Conservation (phyloP, 1,140 invertebrate species). For the Campoletis sonorensis region DNA sequence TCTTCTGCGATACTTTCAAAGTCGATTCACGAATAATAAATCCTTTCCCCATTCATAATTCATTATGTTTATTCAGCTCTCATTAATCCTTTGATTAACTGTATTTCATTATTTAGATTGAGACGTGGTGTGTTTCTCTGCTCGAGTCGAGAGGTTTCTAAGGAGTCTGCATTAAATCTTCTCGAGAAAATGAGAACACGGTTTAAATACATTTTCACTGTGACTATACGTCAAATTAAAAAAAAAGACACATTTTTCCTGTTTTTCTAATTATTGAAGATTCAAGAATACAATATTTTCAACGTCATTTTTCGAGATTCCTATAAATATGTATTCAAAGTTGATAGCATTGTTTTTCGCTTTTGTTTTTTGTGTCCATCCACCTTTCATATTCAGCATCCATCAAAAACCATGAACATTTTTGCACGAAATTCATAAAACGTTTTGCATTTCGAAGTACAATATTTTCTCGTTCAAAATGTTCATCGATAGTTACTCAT, state of each 20-base stretch:
- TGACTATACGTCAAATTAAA: not conserved
- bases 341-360: too few relatives aligned
- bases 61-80: conserved; percentile 68
- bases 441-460: too few relatives aligned
- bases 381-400: too few relatives aligned
- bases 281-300: not conserved
- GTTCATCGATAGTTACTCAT: too few relatives aligned
- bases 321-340: too few relatives aligned
- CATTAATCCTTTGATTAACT: conserved; percentile 72
- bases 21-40: conserved; percentile 66
- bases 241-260: not conserved
- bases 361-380: too few relatives aligned
- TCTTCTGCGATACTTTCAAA: conserved; percentile 45
- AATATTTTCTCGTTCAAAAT: too few relatives aligned
- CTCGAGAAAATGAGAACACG: not conserved
- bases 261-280: not conserved
- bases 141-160: not conserved
- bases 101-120: conserved; percentile 68
- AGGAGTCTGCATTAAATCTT: not conserved
- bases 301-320: too few relatives aligned
- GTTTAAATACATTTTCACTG: not conserved
- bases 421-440: too few relatives aligned
- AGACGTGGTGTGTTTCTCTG: conserved; percentile 17
- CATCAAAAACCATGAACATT: too few relatives aligned
- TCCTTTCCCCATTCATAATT: conserved; percentile 67